A percentile compares a stretch with the other conserved stretches of the same genome.
These are phyloP conservation scores for Sylvia borin DNA, from an alignment of 2,797 vertebrate genomes.

Conservation along the genomic window DNA sequence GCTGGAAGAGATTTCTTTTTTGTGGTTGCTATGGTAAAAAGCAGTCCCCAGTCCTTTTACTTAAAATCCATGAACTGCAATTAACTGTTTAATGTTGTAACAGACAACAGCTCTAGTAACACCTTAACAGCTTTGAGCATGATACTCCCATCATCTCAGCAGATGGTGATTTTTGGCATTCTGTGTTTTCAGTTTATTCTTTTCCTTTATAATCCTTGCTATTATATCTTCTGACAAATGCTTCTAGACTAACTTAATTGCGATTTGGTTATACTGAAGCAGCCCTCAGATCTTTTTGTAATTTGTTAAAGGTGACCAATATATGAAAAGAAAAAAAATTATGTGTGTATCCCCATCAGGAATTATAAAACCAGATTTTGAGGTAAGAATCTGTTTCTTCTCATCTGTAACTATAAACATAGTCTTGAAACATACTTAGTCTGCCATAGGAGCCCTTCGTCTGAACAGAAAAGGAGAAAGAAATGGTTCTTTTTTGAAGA, in stretches of 20 bases:
- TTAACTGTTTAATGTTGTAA: slow-evolving; percentile 68
- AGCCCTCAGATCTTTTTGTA: not conserved
- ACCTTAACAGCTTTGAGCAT: slow-evolving; percentile 70
- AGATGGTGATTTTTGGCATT: slow-evolving; percentile 69
- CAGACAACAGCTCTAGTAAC: slow-evolving; percentile 67
- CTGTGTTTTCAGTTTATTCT: slow-evolving; percentile 59
- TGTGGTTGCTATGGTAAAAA: slow-evolving; percentile 69
- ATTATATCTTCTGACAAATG: slow-evolving; percentile 51
- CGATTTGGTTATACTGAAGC: not conserved
- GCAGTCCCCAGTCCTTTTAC: slow-evolving; percentile 35
- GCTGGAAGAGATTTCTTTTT: slow-evolving; percentile 49
- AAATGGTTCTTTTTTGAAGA: not conserved
- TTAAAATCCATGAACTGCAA: slow-evolving; percentile 59
- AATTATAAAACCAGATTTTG: not conserved
- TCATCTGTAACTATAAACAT: not conserved
- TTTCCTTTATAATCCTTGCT: slow-evolving; percentile 41
- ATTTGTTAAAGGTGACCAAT: slow-evolving; percentile 1
- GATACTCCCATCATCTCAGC: slow-evolving; percentile 54
- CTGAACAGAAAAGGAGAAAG: not conserved
- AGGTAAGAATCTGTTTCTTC: not conserved
- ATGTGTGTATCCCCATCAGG: not conserved
- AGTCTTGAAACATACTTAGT: not conserved
- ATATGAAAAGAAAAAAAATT: not conserved
- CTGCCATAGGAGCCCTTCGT: not conserved
- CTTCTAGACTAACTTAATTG: slow-evolving; percentile 7